Base-by-base conservation (phyloP, 2,113 vertebrate species). In the Laticauda laticaudata region DNA sequence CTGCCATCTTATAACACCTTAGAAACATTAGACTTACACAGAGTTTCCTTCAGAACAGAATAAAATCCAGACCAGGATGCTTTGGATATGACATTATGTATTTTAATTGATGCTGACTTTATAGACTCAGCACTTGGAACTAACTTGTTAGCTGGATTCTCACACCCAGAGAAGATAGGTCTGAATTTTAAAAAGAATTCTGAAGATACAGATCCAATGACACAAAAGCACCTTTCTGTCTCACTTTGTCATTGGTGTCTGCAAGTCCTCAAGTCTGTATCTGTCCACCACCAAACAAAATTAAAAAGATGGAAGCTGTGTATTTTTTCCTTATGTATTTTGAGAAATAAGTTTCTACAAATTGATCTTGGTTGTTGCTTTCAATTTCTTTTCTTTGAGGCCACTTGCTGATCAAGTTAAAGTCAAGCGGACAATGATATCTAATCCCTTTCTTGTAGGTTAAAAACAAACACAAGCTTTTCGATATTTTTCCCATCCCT, bases 1-100 rank as follows among this genome's bases (percentile, higher is more conserved):
- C 94, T 97, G 86, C 97, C 97, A 0, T 91, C 97, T 64, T 97
- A 97, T 92, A 97, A 97, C 92, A 97, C 96, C 92, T 94, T 97
- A 92, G 96, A 96, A 18, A 89, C 90, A 6, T 53, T 0, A 0
- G 91, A 81, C n/a, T 26, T 0, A 0, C 88, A 89, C 92, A 95
- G 89, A 89, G 95, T 94, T 26, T 89, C 87, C 0, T 94, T 94
- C 61, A 23, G 23, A 94, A 93, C 56, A 0, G 55, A 96, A 55
- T 97, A 89, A 97, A 88, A 59, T 85, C 92, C 81, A 2, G 57
- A 43, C 88, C 11, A 26, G 48, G 55, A 87, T 4, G 45, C 39
- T 11, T 12, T 48, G 10, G 56, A 54, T 10, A 29, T 3, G 45
- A 55, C 29, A 85, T 15, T 23, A n/a, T 89, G 9, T 4, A 43